Evolutionary conservation across 2,888 invertebrate species (phyloP), one percentile per base, ranked within the genome.

Genomic region (Coenonympha glycerion): DNA sequence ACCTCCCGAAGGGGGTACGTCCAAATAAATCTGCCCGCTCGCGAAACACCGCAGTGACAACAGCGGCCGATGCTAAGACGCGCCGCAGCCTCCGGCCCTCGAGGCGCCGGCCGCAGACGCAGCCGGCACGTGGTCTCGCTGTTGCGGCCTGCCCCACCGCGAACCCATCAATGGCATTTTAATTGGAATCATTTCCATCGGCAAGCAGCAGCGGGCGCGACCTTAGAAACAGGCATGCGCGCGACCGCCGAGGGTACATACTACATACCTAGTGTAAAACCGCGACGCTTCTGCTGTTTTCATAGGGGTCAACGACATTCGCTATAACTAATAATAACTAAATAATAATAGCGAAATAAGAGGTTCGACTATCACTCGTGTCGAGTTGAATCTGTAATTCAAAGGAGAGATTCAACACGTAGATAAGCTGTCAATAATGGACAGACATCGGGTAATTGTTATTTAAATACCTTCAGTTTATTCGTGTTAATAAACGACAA

Each of bases 1-100:
- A 64, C 69, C 77, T 75, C 76, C 67, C 53, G 66, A 73, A 76
- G 82, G 82, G 78, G 83, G 79, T 87, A 86, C 88, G 89, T 84
- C 87, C 89, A 88, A 87, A 88, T 87, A 86, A 87, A 84, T 87
- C 87, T 86, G 84, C 85, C 81, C 84, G 81, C 86, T 84, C 86
- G 86, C 86, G 88, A 87, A 87, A 87, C 86, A 86, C 86, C 86
- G 85, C 86, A 85, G 79, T 84, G 87, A 87, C 87, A 86, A 86
- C 86, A 83, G 76, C 76, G 76, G 78, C 75, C 76, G 76, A 73
- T 79, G 79, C 81, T 80, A 85, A 85, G 84, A 83, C 77, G 82
- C 80, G 74, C 69, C 73, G 79, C 87, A 88, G 88, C 86, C 79
- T 88, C 79, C 66, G 60, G 54, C 56, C 45, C 45, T 41, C 57